Evolutionary conservation across 2,113 vertebrate genomes (phyloP).

Genomic region (Bujurquina vittata): DNA sequence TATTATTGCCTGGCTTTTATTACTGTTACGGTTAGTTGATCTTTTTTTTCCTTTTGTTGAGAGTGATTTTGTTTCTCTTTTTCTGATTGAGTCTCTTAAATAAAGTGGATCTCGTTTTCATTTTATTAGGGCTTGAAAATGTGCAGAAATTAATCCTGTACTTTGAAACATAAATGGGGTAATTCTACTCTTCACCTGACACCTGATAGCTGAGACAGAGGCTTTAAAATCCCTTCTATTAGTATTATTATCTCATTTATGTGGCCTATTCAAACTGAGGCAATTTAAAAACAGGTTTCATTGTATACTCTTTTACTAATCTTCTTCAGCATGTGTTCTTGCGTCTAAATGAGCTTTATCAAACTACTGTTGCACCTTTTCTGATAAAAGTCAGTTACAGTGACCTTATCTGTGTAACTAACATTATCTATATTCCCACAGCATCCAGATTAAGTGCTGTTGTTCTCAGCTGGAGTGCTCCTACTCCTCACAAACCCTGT

Average conservation of each 20-base stretch:
- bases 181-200: slow-evolving; percentile 5
- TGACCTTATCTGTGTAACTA: slow-evolving; percentile 64
- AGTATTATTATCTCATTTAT: neutral
- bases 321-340: slow-evolving; percentile 19
- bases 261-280: neutral
- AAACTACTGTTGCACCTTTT: slow-evolving; percentile 33
- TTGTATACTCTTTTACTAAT: slow-evolving; percentile 6
- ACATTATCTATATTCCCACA: slow-evolving; percentile 58
- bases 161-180: neutral
- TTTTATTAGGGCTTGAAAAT: neutral
- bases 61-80: neutral
- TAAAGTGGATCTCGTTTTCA: neutral
- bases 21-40: neutral
- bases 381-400: slow-evolving; percentile 33
- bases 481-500: slow-evolving; percentile 50
- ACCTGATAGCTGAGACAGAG: neutral
- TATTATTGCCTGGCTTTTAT: slow-evolving; percentile 15
- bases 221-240: slow-evolving; percentile 10
- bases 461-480: slow-evolving; percentile 60
- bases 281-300: slow-evolving; percentile 8
- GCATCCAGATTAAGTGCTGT: slow-evolving; percentile 60
- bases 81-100: neutral
- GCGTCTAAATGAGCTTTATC: slow-evolving; percentile 43
- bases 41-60: neutral
- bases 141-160: neutral